phyloP scores from a whole-genome alignment of 2,113 vertebrate genomes.

The Etia nguti region DNA sequence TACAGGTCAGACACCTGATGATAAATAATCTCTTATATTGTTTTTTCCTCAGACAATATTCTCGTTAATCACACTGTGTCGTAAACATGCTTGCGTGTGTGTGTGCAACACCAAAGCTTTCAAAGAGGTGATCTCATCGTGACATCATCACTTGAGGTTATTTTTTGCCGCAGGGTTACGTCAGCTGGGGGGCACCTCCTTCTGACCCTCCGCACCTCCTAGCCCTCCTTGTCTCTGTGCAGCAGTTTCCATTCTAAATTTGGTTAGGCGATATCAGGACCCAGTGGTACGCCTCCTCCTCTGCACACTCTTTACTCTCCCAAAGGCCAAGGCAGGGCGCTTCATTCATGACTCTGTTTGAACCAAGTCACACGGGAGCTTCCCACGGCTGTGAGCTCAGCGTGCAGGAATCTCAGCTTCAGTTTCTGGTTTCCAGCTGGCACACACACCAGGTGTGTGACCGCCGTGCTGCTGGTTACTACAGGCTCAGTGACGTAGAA shows the following conservation, averaged over 20 bases:
- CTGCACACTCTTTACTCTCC: background rate
- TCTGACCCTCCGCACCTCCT: background rate
- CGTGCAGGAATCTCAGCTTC: slow-evolving; percentile 42
- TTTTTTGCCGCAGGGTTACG: slow-evolving; percentile 3
- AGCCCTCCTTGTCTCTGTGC: background rate
- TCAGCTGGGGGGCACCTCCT: background rate
- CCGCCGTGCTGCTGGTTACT: background rate
- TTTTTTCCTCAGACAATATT: background rate
- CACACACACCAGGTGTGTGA: background rate
- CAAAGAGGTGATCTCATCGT: background rate
- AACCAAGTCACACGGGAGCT: background rate
- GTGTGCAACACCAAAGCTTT: background rate
- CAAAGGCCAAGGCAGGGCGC: background rate
- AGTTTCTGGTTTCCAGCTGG: slow-evolving; percentile 30
- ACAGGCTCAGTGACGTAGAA: background rate
- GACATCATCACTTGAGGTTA: slow-evolving; percentile 26
- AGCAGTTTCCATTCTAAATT: slow-evolving; percentile 67
- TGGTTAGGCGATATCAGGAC: slow-evolving; percentile 19
- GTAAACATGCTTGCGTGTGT: background rate
- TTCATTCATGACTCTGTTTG: slow-evolving; percentile 3
- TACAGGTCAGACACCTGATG: too few relatives aligned
- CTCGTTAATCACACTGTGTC: background rate
- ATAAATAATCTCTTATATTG: background rate
- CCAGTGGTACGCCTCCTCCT: background rate
- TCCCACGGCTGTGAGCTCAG: slow-evolving; percentile 54